Evolutionary conservation across 2,113 vertebrate genomes (phyloP).

Genomic region (Corvus cornix): DNA sequence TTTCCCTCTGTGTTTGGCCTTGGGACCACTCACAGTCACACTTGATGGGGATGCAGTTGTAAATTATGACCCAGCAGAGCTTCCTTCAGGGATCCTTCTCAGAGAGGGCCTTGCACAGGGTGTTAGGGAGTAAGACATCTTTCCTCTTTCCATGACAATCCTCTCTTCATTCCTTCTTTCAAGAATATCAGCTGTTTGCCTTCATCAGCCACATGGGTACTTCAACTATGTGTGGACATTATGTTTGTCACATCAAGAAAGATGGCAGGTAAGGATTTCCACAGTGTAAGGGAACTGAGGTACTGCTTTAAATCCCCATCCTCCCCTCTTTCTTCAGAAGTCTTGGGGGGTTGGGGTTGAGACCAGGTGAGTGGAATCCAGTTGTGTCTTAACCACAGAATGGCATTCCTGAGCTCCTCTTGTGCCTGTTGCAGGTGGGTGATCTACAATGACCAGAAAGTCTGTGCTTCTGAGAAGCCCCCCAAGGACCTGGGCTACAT

Average conservation of each 20-base stretch:
- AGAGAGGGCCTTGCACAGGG: background rate
- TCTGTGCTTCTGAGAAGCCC: conserved; percentile 97
- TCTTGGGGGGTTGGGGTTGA: background rate
- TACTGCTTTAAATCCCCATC: background rate
- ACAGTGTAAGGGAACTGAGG: background rate
- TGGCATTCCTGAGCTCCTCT: background rate
- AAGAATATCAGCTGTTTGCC: conserved; percentile 97
- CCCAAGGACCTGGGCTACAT: conserved; percentile 99
- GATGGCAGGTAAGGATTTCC: conserved; percentile 85
- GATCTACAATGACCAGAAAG: conserved; percentile 99
- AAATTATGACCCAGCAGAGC: background rate
- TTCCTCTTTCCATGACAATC: background rate
- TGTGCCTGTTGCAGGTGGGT: conserved; percentile 83
- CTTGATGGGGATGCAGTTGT: background rate
- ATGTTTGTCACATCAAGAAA: conserved; percentile 99
- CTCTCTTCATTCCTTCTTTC: background rate
- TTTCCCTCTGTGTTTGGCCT: background rate
- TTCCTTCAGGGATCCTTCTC: background rate
- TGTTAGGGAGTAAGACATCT: background rate
- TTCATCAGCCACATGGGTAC: conserved; percentile 99
- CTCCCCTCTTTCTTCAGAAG: background rate
- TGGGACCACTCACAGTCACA: background rate
- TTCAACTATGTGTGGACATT: conserved; percentile 98
- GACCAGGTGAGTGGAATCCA: rapidly evolving
- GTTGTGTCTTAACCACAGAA: background rate